These are phyloP conservation scores for Merodon equestris DNA, from an alignment of 2,888 invertebrate genomes.

Conservation along the genomic window DNA sequence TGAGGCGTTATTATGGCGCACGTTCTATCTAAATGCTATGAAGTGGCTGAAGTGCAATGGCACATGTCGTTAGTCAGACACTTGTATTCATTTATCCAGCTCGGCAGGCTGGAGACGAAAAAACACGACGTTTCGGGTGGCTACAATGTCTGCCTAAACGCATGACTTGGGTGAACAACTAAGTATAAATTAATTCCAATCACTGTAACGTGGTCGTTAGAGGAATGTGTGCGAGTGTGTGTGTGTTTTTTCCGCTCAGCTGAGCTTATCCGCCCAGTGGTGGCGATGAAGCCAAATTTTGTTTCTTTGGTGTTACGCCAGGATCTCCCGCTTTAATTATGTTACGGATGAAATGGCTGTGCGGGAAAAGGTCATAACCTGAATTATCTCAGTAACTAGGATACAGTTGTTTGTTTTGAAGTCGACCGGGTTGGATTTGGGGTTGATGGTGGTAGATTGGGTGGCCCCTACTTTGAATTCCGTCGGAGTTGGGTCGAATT, in stretches of 20 bases:
- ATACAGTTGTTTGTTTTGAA: constrained; percentile 65
- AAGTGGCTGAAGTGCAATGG: constrained; percentile 61
- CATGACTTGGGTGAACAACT: constrained; percentile 66
- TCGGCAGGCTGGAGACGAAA: not conserved
- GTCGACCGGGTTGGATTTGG: constrained; percentile 25
- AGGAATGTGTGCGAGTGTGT: constrained; percentile 59
- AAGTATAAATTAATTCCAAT: constrained; percentile 70
- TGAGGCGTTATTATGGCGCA: constrained; percentile 48
- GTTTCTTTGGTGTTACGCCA: constrained; percentile 4
- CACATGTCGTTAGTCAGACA: constrained; percentile 60
- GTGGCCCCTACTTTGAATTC: constrained; percentile 40
- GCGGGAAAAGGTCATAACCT: constrained; percentile 64
- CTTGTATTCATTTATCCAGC: constrained; percentile 21
- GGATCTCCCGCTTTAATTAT: constrained; percentile 57
- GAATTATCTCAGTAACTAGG: constrained; percentile 68
- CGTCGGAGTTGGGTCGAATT: constrained; percentile 55
- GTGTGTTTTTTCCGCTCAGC: constrained; percentile 4
- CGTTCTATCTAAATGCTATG: constrained; percentile 21
- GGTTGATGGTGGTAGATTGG: not conserved
- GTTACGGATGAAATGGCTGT: constrained; percentile 63
- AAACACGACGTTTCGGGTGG: constrained; percentile 37
- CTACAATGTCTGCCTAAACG: constrained; percentile 63
- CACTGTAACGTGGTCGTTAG: constrained; percentile 69
- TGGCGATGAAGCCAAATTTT: not conserved
- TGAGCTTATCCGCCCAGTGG: not conserved